phyloP scores from a whole-genome alignment of 2,888 invertebrate genomes.

The Drosophila stalkeri region DNA sequence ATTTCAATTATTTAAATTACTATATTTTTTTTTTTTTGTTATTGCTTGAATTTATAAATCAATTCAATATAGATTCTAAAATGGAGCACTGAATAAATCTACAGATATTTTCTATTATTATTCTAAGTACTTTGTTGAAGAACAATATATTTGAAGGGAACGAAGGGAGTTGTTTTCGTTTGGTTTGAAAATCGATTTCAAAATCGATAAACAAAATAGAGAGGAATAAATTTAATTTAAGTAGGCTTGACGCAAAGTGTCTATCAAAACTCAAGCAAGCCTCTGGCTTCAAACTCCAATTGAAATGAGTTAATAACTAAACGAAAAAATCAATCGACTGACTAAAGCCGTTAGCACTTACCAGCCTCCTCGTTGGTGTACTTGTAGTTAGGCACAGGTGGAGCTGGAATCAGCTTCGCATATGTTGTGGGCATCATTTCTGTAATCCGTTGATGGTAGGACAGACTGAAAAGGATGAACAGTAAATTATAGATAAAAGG shows the following conservation, averaged over 20 bases:
- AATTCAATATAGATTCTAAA: background rate
- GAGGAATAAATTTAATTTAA: background rate
- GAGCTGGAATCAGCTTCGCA: conserved; percentile 92
- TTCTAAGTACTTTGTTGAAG: background rate
- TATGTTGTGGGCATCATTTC: conserved; percentile 97
- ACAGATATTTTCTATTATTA: background rate
- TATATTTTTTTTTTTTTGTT: background rate
- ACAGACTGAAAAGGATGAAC: conserved; percentile 87
- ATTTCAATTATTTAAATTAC: background rate
- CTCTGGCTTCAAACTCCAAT: too few species aligned
- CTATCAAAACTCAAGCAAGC: background rate
- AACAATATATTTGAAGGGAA: background rate
- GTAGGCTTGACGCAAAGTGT: background rate
- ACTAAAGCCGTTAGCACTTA: conserved; percentile 85
- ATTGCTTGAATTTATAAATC: background rate
- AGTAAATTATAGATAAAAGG: background rate
- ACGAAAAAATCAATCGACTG: background rate
- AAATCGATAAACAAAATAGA: background rate
- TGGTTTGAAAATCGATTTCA: background rate
- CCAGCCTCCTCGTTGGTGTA: conserved; percentile 96
- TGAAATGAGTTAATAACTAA: background rate
- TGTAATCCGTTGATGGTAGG: conserved; percentile 96
- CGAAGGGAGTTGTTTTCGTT: background rate
- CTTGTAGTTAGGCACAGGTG: conserved; percentile 95
- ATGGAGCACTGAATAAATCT: conserved; percentile 1